Evolutionary conservation across 2,113 vertebrate genomes (phyloP), one percentile per base, ranked within the genome.

Genomic region (Lophius piscatorius): DNA sequence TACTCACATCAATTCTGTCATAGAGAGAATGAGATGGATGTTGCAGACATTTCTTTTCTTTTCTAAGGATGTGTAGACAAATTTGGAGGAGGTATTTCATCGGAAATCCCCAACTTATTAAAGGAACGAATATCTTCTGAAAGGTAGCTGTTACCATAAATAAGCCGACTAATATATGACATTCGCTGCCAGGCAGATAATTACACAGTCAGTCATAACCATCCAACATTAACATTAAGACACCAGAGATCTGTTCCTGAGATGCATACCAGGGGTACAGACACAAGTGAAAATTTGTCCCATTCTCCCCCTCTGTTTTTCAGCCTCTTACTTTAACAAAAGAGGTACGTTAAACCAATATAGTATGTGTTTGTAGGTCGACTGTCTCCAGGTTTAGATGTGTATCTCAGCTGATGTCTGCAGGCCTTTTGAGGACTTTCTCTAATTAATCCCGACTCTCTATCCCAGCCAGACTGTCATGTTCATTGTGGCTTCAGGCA

Each of bases 301-400:
- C 35, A 0, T 34, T 56, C 46, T 18, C 33, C 4, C 51, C 70
- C 51, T 65, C 22, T 57, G 52, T 22, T 38, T 51, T 42, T 47
- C 6, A n/a, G 11, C 16, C 58, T 46, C 59, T 69, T 57, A 34
- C 52, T 36, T 13, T 28, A 52, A 50, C 67, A 67, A 73, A 26
- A 48, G 57, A 67, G 40, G 39, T 14, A 57, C 54, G 38, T 76
- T 63, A 79, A 34, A 48, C 47, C 12, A 55, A 71, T 41, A 50
- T 44, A 20, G 24, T 12, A 51, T 71, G 69, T 75, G 70, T 82
- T 79, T 76, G 52, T 77, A 51, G 52, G 44, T 40, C 22, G 77
- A 79, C 86, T 83, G 84, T 81, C 83, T 86, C 44, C 59, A 81
- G 58, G 58, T 78, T 44, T 42, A 86, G 86, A 86, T 88, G 69